Base-by-base conservation (phyloP, 2,888 invertebrate genomes). In the Orgyia antiqua region DNA sequence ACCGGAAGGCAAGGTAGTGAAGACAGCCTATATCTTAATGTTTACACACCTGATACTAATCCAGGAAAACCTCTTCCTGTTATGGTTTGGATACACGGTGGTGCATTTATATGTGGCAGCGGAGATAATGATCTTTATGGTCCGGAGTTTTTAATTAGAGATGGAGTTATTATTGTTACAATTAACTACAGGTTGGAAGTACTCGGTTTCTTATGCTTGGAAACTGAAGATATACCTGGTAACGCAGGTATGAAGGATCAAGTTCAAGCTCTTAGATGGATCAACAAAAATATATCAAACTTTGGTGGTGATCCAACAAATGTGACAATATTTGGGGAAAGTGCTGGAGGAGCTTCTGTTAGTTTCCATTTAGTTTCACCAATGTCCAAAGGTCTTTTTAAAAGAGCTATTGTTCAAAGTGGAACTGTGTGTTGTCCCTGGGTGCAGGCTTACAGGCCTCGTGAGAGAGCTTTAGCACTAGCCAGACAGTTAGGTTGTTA, bases 401-500 rank as follows among this genome's bases (percentile, higher is more conserved):
- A 59, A 17, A 64, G 57, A 39, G 73, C 87, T 1, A 93, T 93
- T 19, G 83, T 90, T 0, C 91, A 92, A 57, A 93, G 93, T 52
- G 93, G 93, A 0, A 88, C 88, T 0, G 83, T 88, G 5, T 69
- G 88, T 10, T 82, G 84, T 51, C 78, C 86, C 0, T 91, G 91
- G 91, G 82, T 89, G 0, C 68, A 74, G 24, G 67, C 43, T 3
- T 39, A 31, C 10, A 41, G 89, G 12, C 87, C 88, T 0, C 78
- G 83, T 20, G 88, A 88, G 70, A 34, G 64, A 46, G 69, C 66
- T 0, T 27, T 67, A 7, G 45, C 51, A 4, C 34, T 70, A 8
- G 70, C 64, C 0, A 58, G 53, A 29, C 45, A 53, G 26, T 37
- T 72, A 7, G 72, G 66, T 5, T 58, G 46, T 10, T 28, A 51